Conservation (phyloP, 2,113 vertebrate genomes). For the Eulemur rufifrons region DNA sequence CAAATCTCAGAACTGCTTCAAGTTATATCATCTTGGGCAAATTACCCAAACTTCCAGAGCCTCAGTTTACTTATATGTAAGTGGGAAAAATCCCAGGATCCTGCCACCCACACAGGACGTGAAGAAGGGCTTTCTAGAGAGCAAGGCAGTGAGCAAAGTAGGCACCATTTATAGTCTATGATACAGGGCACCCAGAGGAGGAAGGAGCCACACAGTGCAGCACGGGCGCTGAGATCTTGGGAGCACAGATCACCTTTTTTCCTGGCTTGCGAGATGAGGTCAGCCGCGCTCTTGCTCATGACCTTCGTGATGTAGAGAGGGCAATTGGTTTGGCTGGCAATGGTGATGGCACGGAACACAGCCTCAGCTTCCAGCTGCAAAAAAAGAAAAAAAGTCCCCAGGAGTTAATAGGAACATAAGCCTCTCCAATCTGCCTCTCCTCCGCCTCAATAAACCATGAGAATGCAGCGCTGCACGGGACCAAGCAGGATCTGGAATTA, state of each 20-base stretch:
- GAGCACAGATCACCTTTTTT: conserved; percentile 90
- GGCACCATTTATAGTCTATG: neutral
- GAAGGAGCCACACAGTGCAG: accelerated
- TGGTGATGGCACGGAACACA: conserved; percentile 96
- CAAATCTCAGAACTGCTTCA: neutral
- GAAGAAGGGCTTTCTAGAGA: neutral
- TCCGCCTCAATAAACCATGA: neutral
- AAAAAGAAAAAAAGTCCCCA: neutral
- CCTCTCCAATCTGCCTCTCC: neutral
- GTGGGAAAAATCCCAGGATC: neutral
- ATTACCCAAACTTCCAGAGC: neutral
- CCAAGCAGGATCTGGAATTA: neutral
- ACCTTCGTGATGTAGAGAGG: conserved; percentile 97
- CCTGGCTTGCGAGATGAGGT: conserved; percentile 97
- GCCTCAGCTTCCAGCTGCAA: conserved; percentile 97
- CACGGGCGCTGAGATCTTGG: accelerated
- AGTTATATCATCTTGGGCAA: neutral
- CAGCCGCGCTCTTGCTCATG: conserved; percentile 98
- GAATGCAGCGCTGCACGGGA: accelerated
- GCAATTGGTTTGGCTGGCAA: conserved; percentile 98
- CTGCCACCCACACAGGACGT: neutral
- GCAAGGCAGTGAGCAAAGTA: neutral
- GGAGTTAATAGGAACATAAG: neutral
- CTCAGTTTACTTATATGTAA: neutral
- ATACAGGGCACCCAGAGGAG: accelerated